A percentile compares a stretch with the other conserved stretches of the same genome.
Conservation (phyloP, 2,797 vertebrate species). For the Manis pentadactyla region DNA sequence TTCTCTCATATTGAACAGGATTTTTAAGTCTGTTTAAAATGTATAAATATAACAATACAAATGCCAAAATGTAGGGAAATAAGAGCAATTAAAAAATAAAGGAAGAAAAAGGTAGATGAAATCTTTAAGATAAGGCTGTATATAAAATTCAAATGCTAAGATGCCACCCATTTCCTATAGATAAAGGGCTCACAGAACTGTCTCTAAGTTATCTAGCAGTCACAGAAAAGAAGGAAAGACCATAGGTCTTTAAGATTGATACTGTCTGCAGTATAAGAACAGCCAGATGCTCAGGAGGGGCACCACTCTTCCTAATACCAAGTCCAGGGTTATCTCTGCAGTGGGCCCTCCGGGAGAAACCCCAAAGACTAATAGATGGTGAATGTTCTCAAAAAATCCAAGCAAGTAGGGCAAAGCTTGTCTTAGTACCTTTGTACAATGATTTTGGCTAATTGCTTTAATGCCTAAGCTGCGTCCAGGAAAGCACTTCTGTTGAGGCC, state of each 20-base stretch:
- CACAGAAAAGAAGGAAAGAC: not conserved
- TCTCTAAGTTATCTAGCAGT: not conserved
- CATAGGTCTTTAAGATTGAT: not conserved
- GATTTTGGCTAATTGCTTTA: constrained; percentile 21
- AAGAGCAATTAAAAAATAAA: not conserved
- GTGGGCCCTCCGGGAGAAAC: not conserved
- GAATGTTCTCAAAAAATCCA: constrained; percentile 13
- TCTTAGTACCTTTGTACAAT: not conserved
- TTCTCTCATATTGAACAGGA: not conserved
- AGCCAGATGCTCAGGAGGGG: not conserved
- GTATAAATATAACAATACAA: not conserved
- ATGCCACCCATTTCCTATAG: not conserved
- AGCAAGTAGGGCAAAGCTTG: not conserved
- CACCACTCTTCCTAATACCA: not conserved
- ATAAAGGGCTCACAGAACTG: not conserved
- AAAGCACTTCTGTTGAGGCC: not conserved
- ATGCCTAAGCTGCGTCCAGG: not conserved
- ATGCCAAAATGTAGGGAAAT: not conserved
- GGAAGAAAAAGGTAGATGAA: not conserved
- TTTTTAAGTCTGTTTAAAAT: constrained; percentile 37
- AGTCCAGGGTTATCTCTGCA: not conserved
- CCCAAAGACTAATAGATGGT: not conserved
- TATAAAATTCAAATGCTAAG: not conserved
- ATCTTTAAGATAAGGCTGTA: not conserved
- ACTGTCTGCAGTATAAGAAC: not conserved